phyloP scores from a whole-genome alignment of 2,113 vertebrate species.

The Eclectus roratus region DNA sequence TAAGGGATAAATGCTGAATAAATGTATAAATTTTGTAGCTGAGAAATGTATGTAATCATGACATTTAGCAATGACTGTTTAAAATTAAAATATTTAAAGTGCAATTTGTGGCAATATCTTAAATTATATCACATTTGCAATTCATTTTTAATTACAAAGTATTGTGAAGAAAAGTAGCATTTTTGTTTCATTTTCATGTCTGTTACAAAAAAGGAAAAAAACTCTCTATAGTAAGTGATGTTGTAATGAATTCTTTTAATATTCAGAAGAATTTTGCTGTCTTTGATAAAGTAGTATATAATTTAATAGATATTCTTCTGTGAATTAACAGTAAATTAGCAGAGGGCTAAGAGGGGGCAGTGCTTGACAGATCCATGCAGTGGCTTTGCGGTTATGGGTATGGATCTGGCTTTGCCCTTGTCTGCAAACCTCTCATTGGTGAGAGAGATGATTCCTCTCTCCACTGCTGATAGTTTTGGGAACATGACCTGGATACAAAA shows the following conservation, averaged over 20 bases:
- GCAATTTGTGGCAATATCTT: constrained; percentile 11
- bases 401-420: not conserved
- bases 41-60: not conserved
- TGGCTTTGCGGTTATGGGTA: not conserved
- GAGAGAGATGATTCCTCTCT: not conserved
- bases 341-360: not conserved
- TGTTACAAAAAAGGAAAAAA: not conserved
- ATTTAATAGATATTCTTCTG: not conserved
- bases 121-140: not conserved
- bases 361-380: not conserved
- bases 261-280: not conserved
- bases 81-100: constrained; percentile 43
- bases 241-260: not conserved
- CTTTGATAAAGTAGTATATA: not conserved
- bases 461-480: not conserved
- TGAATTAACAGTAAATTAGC: not conserved
- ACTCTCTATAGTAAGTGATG: not conserved
- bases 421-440: not conserved
- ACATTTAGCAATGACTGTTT: constrained; percentile 35
- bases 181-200: constrained; percentile 10
- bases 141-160: not conserved
- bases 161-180: constrained; percentile 11
- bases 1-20: not conserved
- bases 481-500: not conserved
- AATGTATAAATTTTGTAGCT: not conserved